phyloP scores from a whole-genome alignment of 2,888 invertebrate genomes.

The Melieria picta region DNA sequence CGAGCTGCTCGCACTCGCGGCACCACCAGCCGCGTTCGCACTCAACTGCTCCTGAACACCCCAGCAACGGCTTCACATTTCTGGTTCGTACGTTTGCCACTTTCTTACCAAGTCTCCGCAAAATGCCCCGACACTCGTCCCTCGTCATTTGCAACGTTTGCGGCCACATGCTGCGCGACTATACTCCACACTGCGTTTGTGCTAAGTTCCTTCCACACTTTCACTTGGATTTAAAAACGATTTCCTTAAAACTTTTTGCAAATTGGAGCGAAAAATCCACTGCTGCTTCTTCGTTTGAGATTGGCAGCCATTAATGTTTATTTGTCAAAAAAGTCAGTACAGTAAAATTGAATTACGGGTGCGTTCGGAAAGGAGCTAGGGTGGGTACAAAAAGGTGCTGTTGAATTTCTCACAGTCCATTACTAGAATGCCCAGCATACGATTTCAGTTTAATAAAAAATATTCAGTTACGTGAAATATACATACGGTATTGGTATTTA shows the following conservation, averaged over 20 bases:
- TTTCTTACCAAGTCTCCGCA: slow-evolving; percentile 81
- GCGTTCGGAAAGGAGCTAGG: slow-evolving; percentile 25
- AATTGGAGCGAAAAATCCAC: slow-evolving; percentile 55
- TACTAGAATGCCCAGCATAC: too few species aligned
- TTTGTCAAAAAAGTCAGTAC: slow-evolving; percentile 53
- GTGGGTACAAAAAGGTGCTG: not conserved
- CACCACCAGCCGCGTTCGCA: not conserved
- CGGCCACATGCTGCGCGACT: slow-evolving; percentile 61
- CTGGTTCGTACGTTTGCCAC: slow-evolving; percentile 24
- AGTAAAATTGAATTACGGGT: slow-evolving; percentile 37
- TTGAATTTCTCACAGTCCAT: too few species aligned
- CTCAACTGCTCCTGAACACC: slow-evolving; percentile 8
- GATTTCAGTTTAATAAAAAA: too few species aligned
- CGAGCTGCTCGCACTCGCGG: not conserved
- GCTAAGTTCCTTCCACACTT: slow-evolving; percentile 46
- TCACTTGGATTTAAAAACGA: slow-evolving; percentile 46
- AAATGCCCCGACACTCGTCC: slow-evolving; percentile 88
- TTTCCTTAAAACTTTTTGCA: slow-evolving; percentile 50
- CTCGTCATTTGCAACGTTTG: slow-evolving; percentile 76
- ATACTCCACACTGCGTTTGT: slow-evolving; percentile 43
- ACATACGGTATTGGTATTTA: too few species aligned
- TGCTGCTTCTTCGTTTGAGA: slow-evolving; percentile 48
- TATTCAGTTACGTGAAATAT: too few species aligned
- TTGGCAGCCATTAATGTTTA: slow-evolving; percentile 59
- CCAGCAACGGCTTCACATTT: slow-evolving; percentile 21